Conservation (phyloP, 2,797 vertebrate species). For the Brachyalestes nurse region DNA sequence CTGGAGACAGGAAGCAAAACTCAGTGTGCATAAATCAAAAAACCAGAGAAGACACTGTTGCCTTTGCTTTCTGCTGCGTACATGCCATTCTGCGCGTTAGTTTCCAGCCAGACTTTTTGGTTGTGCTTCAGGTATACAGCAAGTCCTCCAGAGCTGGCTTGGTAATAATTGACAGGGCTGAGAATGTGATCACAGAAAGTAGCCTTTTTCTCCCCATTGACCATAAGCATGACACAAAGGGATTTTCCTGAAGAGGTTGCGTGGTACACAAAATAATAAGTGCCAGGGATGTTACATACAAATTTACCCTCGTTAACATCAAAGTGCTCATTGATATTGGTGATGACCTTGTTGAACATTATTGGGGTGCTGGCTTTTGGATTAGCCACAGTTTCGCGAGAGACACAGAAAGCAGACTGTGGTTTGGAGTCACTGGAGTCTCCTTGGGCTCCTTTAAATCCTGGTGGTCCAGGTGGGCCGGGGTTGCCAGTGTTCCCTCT, state of each 20-base stretch:
- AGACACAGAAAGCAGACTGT: constrained; percentile 81
- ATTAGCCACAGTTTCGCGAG: constrained; percentile 54
- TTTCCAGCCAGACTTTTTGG: constrained; percentile 76
- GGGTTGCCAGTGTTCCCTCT: constrained; percentile 66
- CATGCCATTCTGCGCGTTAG: constrained; percentile 80
- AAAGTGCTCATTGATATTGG: constrained; percentile 75
- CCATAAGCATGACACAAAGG: constrained; percentile 74
- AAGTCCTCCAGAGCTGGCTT: constrained; percentile 80
- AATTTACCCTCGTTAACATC: constrained; percentile 74
- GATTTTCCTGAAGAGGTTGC: constrained; percentile 65
- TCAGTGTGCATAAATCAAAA: constrained; percentile 82
- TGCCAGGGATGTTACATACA: constrained; percentile 75
- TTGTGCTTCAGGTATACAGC: constrained; percentile 65
- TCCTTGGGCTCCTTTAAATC: constrained; percentile 62
- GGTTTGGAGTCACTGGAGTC: constrained; percentile 67
- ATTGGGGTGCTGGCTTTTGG: constrained; percentile 64
- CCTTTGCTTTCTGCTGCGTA: constrained; percentile 66
- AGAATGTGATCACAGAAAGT: constrained; percentile 82
- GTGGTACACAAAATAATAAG: constrained; percentile 84
- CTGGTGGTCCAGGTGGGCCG: constrained; percentile 64
- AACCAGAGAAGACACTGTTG: constrained; percentile 85
- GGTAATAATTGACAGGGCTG: constrained; percentile 48
- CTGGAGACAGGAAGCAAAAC: neutral
- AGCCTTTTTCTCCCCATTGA: constrained; percentile 35
- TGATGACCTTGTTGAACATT: constrained; percentile 71